Percentiles rank a stretch among this genome's conserved stretches.
Evolutionary conservation across 2,113 vertebrate genomes (phyloP).

Genomic region (Elachura formosa): DNA sequence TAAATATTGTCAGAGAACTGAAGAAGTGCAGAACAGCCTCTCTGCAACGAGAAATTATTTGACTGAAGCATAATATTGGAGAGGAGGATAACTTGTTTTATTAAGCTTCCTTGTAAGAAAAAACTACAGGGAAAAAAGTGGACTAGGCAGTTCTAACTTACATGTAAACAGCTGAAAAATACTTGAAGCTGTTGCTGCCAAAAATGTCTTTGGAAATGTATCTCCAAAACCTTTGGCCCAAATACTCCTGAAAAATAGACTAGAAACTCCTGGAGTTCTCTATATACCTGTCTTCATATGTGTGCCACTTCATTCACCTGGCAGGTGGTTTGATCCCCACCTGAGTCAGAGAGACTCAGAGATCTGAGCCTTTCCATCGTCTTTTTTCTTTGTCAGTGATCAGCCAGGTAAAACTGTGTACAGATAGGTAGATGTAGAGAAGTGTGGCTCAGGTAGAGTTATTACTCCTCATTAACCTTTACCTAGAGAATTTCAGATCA

Average conservation of each 20-base stretch:
- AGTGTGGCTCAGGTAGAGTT: not conserved
- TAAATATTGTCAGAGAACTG: not conserved
- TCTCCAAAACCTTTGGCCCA: not conserved
- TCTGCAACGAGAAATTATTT: not conserved
- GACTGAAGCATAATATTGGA: not conserved
- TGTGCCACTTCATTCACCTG: not conserved
- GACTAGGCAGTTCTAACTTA: not conserved
- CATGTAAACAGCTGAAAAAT: not conserved
- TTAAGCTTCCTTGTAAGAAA: not conserved
- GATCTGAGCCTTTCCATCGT: not conserved
- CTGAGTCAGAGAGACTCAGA: not conserved
- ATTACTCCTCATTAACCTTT: conserved; percentile 14
- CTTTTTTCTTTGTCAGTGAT: not conserved
- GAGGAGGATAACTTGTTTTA: not conserved
- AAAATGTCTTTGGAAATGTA: not conserved
- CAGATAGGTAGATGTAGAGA: not conserved
- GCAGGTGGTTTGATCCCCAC: not conserved
- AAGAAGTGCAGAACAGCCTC: not conserved
- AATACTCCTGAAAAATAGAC: not conserved
- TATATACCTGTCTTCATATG: not conserved
- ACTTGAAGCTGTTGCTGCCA: not conserved
- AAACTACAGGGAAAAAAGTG: not conserved
- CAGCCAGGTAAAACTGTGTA: not conserved
- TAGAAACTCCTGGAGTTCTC: not conserved
- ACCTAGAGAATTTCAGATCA: not conserved